A percentile compares a stretch with the other conserved stretches of the same genome.
phyloP scores from a whole-genome alignment of 2,797 vertebrate genomes.

The Momotus momota region DNA sequence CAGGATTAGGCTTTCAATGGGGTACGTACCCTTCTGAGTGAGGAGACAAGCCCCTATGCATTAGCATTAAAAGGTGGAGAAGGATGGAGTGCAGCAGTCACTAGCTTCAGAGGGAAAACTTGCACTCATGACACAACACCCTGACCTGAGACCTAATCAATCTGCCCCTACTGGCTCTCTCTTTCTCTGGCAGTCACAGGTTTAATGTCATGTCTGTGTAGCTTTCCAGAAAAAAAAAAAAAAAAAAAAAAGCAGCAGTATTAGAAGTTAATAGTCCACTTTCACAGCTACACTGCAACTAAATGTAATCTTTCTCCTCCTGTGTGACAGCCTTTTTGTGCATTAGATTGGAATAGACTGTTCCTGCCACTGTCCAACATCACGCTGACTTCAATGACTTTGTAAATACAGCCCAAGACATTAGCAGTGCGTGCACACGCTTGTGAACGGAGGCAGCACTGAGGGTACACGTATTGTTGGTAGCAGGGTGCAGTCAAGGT shows the following conservation, averaged over 20 bases:
- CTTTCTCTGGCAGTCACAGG: conserved; percentile 11
- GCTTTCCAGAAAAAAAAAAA: neutral
- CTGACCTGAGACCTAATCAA: neutral
- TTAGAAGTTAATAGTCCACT: conserved; percentile 60
- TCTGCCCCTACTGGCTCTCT: neutral
- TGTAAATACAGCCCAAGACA: conserved; percentile 23
- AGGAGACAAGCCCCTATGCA: neutral
- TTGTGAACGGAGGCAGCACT: neutral
- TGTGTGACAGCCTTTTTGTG: conserved; percentile 24
- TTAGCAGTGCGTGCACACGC: neutral
- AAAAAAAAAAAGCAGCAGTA: neutral
- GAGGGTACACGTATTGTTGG: neutral
- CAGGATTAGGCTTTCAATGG: neutral
- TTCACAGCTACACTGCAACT: neutral
- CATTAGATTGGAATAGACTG: conserved; percentile 15
- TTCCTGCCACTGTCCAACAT: neutral
- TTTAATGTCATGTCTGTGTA: conserved; percentile 14
- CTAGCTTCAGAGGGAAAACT: neutral
- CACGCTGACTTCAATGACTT: conserved; percentile 8
- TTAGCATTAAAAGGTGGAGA: neutral
- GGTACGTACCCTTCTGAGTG: accelerated
- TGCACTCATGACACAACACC: neutral
- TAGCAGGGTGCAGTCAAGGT: neutral
- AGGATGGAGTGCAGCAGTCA: neutral
- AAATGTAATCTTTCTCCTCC: conserved; percentile 50